Base-by-base conservation (phyloP, 2,113 vertebrate species). In the Suricata suricatta region DNA sequence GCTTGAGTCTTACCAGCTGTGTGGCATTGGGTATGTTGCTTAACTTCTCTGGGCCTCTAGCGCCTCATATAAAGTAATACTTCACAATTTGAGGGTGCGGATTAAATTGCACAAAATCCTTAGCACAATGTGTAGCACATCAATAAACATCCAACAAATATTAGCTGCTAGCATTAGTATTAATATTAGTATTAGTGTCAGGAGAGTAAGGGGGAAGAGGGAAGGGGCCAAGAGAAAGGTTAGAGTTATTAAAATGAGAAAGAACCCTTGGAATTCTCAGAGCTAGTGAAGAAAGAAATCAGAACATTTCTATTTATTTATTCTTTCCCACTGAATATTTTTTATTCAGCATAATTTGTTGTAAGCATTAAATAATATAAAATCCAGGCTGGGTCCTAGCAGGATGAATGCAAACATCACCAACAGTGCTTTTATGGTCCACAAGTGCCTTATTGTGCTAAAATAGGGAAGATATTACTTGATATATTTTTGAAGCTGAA, bases 1-100 rank as follows among this genome's bases (percentile, higher is more conserved):
- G n/a, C 44, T n/a, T 63, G 71, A 92, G n/a, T 54, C 54, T 85
- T 96, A 69, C 31, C 68, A 77, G 84, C 68, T 68, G 19, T 93
- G 77, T 47, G 35, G 57, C 27, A n/a, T 85, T 86, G 27, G 33
- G 38, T 10, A 41, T 7, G 41, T n/a, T 79, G 50, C 21, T 77
- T 93, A 84, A 90, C 38, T 90, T 96, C 79, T 89, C 79, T 79
- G 69, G 84, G 68, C 54, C 66, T 92, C 64, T 72, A n/a, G 83
- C 7, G 15, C 38, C 77, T 83, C 57, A 12, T 68, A 25, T 29
- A 27, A 33, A 76, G 33, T 79, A 68, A 76, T 54, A 93, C 11
- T 60, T 96, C 52, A 63, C 11, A 33, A 63, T 63, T 27, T 47
- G 6, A 63, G 50, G 25, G 27, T 60, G 9, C 87, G 35, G 47